Evolutionary conservation across 2,113 vertebrate species (phyloP), one percentile per base, ranked within the genome.

Genomic region (Mormyrus iriodes): DNA sequence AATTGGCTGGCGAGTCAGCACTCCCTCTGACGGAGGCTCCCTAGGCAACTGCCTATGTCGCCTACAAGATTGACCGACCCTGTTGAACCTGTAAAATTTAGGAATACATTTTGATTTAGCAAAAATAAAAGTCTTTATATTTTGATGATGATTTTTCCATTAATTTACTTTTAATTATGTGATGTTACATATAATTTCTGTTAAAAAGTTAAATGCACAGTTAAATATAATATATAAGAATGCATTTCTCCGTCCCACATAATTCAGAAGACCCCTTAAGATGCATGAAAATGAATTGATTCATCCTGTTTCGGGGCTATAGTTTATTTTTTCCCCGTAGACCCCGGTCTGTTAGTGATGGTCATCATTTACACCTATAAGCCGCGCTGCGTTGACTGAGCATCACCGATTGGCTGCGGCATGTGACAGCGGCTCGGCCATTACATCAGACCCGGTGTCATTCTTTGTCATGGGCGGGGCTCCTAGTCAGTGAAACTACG

Each of bases 401-500:
- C 5, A 27, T 24, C 84, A 82, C 44, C 73, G 89, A 91, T 90
- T 91, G 92, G 90, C 15, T 83, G 86, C 88, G 87, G 52, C 82
- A 55, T 87, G 31, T 42, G 61, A 46, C 82, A 89, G 88, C 85
- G 52, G 89, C 84, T 55, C 52, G 46, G 15, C 52, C 52, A 88
- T 31, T 87, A 15, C 91, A 88, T 51, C 90, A 90, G 84, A 90
- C 86, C 42, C 73, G 9, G 19, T 82, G 48, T 51, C 86, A 58
- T 27, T 55, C 85, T 86, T 55, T 82, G 12, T 90, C 55, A 90
- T 90, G 90, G 89, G 90, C 17, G 90, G 88, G 69, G 69, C 69
- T 69, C 79, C 76, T 88, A 46, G 79, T 88, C 84, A 10, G 82
- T 73, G 90, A 93, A 89, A 89, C 90, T 87, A 88, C 35, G 79